Conservation (phyloP, 2,888 invertebrate species). For the Branchellion lobata region DNA sequence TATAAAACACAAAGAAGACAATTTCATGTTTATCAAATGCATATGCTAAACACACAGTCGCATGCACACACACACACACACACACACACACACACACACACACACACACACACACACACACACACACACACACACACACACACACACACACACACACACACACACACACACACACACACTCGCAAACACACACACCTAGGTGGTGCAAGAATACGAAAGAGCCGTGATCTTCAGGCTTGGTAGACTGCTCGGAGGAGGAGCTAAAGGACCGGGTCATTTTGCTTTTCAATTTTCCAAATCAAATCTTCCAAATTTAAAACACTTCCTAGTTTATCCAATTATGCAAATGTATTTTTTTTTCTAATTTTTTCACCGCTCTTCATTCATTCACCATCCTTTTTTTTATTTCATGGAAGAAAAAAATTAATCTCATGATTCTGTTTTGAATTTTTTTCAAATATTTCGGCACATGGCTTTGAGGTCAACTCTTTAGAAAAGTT, state of each 20-base stretch:
- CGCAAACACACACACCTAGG: constrained; percentile 66
- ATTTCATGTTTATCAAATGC: too few species aligned
- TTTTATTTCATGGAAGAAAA: too few species aligned
- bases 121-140: constrained; percentile 23
- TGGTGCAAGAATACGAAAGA: constrained; percentile 91
- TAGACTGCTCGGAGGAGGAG: constrained; percentile 82
- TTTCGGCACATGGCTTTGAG: too few species aligned
- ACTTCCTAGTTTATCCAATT: background rate
- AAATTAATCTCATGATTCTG: too few species aligned
- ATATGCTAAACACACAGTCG: background rate
- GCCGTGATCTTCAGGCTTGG: constrained; percentile 92
- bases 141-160: constrained; percentile 23
- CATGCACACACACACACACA: constrained; percentile 19
- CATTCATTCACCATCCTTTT: background rate
- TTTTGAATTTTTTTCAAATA: too few species aligned
- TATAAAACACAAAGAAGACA: too few species aligned
- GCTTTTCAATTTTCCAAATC: too few species aligned
- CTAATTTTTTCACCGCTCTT: background rate
- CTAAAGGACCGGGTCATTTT: constrained; percentile 71
- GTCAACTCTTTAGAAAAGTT: too few species aligned
- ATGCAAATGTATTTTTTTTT: background rate
- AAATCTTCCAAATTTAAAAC: background rate
- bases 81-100: constrained; percentile 23
- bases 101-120: constrained; percentile 23
- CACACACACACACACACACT: constrained; percentile 19